phyloP scores from a whole-genome alignment of 2,888 invertebrate genomes.

The Dasysyrphus tricinctus region DNA sequence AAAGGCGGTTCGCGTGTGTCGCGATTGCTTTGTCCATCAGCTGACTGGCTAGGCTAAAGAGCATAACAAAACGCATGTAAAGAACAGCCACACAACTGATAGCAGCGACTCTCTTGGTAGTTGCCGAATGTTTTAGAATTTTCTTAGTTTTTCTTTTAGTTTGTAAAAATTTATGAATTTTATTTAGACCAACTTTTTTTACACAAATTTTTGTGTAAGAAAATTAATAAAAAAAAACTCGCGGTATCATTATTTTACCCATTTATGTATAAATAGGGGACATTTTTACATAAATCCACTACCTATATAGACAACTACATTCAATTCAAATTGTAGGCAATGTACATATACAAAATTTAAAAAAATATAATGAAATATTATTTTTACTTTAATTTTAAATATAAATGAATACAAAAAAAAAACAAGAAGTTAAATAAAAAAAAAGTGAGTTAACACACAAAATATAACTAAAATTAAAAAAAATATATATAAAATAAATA shows the following conservation, averaged over 20 bases:
- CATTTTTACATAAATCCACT: constrained; percentile 57
- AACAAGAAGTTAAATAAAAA: neutral
- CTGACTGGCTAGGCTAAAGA: constrained; percentile 27
- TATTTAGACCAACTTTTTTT: constrained; percentile 33
- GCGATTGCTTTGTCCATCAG: constrained; percentile 81
- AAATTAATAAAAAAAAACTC: constrained; percentile 22
- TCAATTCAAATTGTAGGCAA: constrained; percentile 70
- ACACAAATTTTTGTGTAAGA: constrained; percentile 62
- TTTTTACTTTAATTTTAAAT: constrained; percentile 65
- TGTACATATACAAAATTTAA: constrained; percentile 47
- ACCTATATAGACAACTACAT: constrained; percentile 68
- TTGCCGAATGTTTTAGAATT: constrained; percentile 48
- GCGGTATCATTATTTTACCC: constrained; percentile 30
- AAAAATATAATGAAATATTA: constrained; percentile 51
- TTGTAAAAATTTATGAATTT: constrained; percentile 45
- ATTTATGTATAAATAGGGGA: constrained; percentile 45
- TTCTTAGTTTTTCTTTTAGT: constrained; percentile 21
- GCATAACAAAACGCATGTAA: constrained; percentile 12
- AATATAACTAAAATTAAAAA: constrained; percentile 20
- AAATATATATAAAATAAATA: constrained; percentile 37
- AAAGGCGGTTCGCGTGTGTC: constrained; percentile 96
- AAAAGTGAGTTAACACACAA: constrained; percentile 28
- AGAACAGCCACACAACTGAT: constrained; percentile 67
- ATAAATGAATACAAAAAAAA: constrained; percentile 23
- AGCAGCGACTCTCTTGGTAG: constrained; percentile 42